Percentiles rank a stretch among this genome's conserved stretches.
These are phyloP conservation scores for Lepidochrysops patricia DNA, from an alignment of 2,888 invertebrate species.

Conservation along the genomic window DNA sequence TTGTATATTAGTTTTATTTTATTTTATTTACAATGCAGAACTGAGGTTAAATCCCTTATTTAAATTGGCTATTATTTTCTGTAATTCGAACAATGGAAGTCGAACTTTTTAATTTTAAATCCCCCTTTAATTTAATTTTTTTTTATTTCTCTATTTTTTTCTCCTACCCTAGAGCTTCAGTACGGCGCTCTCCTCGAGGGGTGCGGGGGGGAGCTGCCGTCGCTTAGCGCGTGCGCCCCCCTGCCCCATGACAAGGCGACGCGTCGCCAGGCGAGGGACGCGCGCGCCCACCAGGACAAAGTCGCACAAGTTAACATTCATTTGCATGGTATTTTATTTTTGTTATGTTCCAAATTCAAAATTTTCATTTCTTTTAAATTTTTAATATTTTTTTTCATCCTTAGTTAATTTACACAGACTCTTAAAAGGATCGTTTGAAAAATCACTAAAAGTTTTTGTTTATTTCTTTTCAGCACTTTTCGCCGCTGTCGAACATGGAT, in stretches of 20 bases:
- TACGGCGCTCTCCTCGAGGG: slow-evolving; percentile 70
- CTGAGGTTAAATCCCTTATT: too few species aligned
- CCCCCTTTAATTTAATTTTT: slow-evolving; percentile 26
- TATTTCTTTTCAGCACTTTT: slow-evolving; percentile 84
- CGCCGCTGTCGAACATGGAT: slow-evolving; percentile 96
- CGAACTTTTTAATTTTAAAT: too few species aligned
- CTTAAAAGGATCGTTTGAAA: background rate
- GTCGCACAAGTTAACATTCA: slow-evolving; percentile 87
- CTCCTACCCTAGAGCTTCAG: slow-evolving; percentile 68
- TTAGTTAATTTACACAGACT: slow-evolving; percentile 1
- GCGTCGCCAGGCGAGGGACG: slow-evolving; percentile 72
- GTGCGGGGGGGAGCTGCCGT: slow-evolving; percentile 72
- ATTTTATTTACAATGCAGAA: too few species aligned
- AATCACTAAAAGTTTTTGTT: slow-evolving; percentile 17
- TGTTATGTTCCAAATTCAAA: background rate
- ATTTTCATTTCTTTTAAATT: background rate
- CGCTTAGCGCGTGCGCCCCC: slow-evolving; percentile 66
- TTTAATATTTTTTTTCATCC: slow-evolving; percentile 7
- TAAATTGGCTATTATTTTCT: too few species aligned
- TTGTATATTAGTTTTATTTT: too few species aligned
- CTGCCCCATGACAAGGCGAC: slow-evolving; percentile 76
- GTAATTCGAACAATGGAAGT: too few species aligned
- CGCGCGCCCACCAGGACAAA: slow-evolving; percentile 82
- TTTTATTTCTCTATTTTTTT: slow-evolving; percentile 34
- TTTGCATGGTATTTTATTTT: slow-evolving; percentile 80